phyloP scores from a whole-genome alignment of 37 sponge, comb jelly and placozoan genomes.

The Ianthella basta region DNA sequence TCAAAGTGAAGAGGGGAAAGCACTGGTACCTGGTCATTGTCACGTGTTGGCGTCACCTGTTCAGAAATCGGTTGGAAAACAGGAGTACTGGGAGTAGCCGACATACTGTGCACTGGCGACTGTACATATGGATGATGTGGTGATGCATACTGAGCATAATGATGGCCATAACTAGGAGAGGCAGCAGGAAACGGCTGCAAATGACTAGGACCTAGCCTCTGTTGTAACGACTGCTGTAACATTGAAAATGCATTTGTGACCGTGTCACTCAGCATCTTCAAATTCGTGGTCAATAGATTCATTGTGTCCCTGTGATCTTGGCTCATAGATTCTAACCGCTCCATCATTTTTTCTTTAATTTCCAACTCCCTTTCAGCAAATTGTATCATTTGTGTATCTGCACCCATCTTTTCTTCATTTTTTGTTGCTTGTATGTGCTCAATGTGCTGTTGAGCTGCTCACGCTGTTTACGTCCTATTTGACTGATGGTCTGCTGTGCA shows the following conservation, averaged over 20 bases:
- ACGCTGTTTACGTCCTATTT: not conserved
- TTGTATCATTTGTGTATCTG: not conserved
- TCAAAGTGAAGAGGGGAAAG: too few species aligned
- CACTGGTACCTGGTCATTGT: too few species aligned
- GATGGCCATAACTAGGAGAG: not conserved
- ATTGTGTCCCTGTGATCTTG: not conserved
- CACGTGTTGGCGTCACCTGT: too few species aligned
- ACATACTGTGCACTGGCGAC: not conserved
- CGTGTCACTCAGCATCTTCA: not conserved
- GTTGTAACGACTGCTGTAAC: not conserved
- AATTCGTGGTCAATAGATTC: not conserved
- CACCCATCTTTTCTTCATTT: conserved; percentile 20
- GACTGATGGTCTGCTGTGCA: not conserved
- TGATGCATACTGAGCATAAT: not conserved
- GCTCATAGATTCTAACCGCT: not conserved
- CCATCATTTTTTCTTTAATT: not conserved
- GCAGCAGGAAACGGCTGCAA: not conserved
- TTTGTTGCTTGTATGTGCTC: not conserved
- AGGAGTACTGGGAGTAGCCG: not conserved
- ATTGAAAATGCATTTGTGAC: not conserved
- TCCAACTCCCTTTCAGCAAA: conserved; percentile 15
- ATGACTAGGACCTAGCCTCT: not conserved
- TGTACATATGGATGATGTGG: not conserved
- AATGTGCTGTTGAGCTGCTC: not conserved
- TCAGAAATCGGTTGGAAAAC: too few species aligned